Conservation (phyloP, 1,140 invertebrate species). For the Hyposmocoma kahamanoa region DNA sequence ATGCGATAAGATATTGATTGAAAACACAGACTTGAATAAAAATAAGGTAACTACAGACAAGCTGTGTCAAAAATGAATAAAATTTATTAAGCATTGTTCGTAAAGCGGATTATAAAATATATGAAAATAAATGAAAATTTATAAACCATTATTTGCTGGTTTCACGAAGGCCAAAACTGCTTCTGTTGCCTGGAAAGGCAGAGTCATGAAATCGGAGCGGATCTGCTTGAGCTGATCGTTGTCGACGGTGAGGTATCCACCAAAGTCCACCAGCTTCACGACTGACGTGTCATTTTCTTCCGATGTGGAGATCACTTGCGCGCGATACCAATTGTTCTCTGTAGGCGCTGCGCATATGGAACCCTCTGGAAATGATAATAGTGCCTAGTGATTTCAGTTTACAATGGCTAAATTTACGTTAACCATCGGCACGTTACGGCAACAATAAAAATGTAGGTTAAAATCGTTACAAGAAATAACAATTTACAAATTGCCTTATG, state of each 20-base stretch:
- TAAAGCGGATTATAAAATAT: no score
- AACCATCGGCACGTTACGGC: no score
- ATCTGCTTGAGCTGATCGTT: constrained; percentile 88
- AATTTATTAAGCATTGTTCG: no score
- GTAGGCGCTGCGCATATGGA: constrained; percentile 91
- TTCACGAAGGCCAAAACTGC: constrained; percentile 92
- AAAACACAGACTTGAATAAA: no score
- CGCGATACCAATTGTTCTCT: constrained; percentile 91
- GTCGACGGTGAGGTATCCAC: constrained; percentile 89
- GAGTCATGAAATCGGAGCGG: constrained; percentile 90
- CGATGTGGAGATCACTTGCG: constrained; percentile 84
- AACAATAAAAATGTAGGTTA: no score
- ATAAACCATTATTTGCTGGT: constrained; percentile 80
- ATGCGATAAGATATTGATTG: no score
- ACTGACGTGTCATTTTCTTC: constrained; percentile 81
- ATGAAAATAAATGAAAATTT: constrained; percentile 11
- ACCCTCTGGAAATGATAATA: constrained; percentile 77
- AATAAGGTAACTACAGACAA: no score
- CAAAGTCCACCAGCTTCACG: constrained; percentile 94
- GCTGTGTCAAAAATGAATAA: no score
- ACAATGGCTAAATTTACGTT: no score
- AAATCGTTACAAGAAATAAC: no score
- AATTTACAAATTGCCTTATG: no score
- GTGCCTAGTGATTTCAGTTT: no score
- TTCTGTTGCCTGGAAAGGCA: constrained; percentile 97